These are phyloP conservation scores for Aphyosemion australe DNA, from an alignment of 2,113 vertebrate species.

Conservation along the genomic window DNA sequence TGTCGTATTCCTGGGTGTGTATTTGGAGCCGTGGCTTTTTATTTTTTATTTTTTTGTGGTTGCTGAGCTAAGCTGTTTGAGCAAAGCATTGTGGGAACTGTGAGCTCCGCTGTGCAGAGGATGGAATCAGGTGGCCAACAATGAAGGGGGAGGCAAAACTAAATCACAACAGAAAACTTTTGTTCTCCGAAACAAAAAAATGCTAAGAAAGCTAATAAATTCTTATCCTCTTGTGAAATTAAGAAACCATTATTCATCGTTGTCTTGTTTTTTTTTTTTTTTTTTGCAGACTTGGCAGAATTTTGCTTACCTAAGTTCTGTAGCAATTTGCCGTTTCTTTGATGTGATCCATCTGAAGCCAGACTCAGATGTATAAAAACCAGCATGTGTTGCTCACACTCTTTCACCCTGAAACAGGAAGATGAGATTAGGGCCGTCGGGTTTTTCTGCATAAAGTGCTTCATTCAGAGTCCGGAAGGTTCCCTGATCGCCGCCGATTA, in stretches of 20 bases:
- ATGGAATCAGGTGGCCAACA: conserved; percentile 83
- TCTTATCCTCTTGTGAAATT: conserved; percentile 76
- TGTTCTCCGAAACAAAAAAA: conserved; percentile 68
- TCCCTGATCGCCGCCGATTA: conserved; percentile 73
- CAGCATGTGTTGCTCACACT: conserved; percentile 25
- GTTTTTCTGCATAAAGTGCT: conserved; percentile 77
- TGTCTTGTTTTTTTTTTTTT: conserved; percentile 2
- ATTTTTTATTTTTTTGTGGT: conserved; percentile 35
- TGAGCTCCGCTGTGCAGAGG: conserved; percentile 69
- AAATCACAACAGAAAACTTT: conserved; percentile 71
- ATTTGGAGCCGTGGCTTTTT: conserved; percentile 43
- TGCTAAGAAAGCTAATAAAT: conserved; percentile 76
- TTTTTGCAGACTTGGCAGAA: conserved; percentile 78
- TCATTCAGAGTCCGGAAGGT: conserved; percentile 73
- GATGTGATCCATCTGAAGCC: conserved; percentile 75
- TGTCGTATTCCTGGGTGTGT: conserved; percentile 76
- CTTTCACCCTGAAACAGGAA: conserved; percentile 47
- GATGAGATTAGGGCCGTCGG: conserved; percentile 70
- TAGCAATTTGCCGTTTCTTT: conserved; percentile 81
- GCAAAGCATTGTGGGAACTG: conserved; percentile 74
- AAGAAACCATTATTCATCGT: conserved; percentile 42
- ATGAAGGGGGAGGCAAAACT: conserved; percentile 67
- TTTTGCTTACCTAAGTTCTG: conserved; percentile 81
- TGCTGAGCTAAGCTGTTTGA: conserved; percentile 85
- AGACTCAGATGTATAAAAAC: conserved; percentile 74